Percentiles rank a stretch among this genome's conserved stretches.
phyloP scores from a whole-genome alignment of 2,888 invertebrate genomes.

The Agrochola lota region DNA sequence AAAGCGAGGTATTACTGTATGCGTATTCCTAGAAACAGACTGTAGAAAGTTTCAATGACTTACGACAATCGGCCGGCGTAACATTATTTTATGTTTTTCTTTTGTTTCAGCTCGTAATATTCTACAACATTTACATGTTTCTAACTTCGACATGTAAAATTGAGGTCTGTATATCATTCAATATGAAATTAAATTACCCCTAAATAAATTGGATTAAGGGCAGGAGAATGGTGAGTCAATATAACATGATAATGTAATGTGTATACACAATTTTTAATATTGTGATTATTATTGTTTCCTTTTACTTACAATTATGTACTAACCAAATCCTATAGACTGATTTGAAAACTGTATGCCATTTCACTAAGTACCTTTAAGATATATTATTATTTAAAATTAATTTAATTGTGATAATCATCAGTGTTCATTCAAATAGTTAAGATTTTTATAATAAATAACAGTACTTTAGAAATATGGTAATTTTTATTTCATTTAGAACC shows the following conservation, averaged over 20 bases:
- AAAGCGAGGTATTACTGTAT: neutral
- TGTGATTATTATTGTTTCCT: slow-evolving; percentile 31
- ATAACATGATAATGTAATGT: slow-evolving; percentile 51
- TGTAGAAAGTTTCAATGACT: slow-evolving; percentile 3
- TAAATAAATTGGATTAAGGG: neutral
- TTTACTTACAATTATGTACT: slow-evolving; percentile 64
- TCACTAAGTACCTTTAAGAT: slow-evolving; percentile 16
- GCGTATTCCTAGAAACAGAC: neutral
- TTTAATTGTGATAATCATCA: slow-evolving; percentile 50
- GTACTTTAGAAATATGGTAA: slow-evolving; percentile 40
- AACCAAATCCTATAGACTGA: slow-evolving; percentile 68
- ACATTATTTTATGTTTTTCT: slow-evolving; percentile 27
- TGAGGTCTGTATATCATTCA: slow-evolving; percentile 23
- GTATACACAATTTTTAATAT: slow-evolving; percentile 25
- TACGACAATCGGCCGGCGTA: neutral
- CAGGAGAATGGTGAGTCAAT: slow-evolving; percentile 17
- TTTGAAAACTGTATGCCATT: slow-evolving; percentile 58
- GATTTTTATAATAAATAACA: slow-evolving; percentile 59
- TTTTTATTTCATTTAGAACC: slow-evolving; percentile 70
- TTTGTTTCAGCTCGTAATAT: slow-evolving; percentile 94
- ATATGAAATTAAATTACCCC: slow-evolving; percentile 11
- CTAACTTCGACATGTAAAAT: slow-evolving; percentile 93
- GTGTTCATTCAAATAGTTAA: slow-evolving; percentile 41
- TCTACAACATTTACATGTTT: slow-evolving; percentile 94
- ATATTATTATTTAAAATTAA: slow-evolving; percentile 33